A percentile compares a stretch with the other conserved stretches of the same genome.
Evolutionary conservation across 64 coral and sea anemone species (phyloP).

Genomic region (Montipora efflorescens): DNA sequence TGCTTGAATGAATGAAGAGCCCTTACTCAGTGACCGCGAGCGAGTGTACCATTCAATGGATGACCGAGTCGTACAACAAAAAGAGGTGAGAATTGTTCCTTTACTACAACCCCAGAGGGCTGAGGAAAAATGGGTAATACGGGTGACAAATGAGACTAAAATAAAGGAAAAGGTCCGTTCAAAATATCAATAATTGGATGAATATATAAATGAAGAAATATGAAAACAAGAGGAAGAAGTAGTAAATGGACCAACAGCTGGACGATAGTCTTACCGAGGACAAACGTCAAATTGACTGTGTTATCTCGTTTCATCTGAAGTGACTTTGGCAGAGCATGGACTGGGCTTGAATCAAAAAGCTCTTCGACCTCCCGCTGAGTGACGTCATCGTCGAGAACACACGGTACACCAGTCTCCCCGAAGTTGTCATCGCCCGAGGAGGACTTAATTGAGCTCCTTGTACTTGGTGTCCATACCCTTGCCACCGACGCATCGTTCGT

Average conservation of each 20-base stretch:
- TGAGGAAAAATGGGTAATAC: too few species aligned
- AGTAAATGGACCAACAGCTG: not conserved
- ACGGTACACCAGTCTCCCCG: conserved; percentile 6
- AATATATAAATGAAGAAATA: not conserved
- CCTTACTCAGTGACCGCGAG: too few species aligned
- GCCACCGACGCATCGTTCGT: not conserved
- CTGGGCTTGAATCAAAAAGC: conserved; percentile 59
- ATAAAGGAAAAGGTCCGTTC: not conserved
- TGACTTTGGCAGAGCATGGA: conserved; percentile 43
- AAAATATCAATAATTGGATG: not conserved
- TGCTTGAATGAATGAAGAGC: too few species aligned
- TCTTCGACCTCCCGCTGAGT: conserved; percentile 74
- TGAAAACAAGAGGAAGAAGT: not conserved
- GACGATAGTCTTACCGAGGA: conserved; percentile 67
- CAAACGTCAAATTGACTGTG: conserved; percentile 81
- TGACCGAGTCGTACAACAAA: too few species aligned
- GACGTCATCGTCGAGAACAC: conserved; percentile 8
- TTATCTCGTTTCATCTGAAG: conserved; percentile 87
- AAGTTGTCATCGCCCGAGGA: conserved; percentile 2
- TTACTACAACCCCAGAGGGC: too few species aligned
- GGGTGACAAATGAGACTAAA: too few species aligned
- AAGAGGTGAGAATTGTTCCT: too few species aligned
- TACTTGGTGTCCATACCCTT: conserved; percentile 65
- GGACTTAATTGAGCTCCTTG: conserved; percentile 30
- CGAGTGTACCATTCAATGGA: too few species aligned